Conservation (phyloP, 2,797 vertebrate genomes). For the Carapus acus region DNA sequence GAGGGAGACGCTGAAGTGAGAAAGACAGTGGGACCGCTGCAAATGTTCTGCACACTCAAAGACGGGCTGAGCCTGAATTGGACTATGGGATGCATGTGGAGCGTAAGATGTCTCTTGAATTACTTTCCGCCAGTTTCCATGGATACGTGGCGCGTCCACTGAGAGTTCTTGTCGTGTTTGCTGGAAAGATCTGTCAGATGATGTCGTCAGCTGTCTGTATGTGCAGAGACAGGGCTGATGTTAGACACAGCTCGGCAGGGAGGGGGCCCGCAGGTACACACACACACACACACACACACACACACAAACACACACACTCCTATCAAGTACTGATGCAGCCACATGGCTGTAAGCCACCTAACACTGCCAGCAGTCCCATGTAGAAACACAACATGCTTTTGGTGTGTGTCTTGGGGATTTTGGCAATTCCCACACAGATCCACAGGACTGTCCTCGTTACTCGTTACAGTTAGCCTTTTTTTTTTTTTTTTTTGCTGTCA, state of each 20-base stretch:
- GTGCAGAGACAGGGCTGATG: slow-evolving; percentile 55
- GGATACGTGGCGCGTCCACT: slow-evolving; percentile 69
- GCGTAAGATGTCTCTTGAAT: slow-evolving; percentile 74
- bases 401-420: slow-evolving; percentile 22
- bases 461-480: too few relatives aligned
- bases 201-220: slow-evolving; percentile 57
- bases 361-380: slow-evolving; percentile 8
- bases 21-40: too few relatives aligned
- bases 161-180: slow-evolving; percentile 58
- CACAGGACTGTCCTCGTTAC: background rate
- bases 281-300: slow-evolving; percentile 1
- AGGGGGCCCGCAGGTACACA: slow-evolving; percentile 36
- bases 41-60: background rate
- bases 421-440: slow-evolving; percentile 20
- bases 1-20: too few relatives aligned
- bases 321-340: background rate
- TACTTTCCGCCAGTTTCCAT: slow-evolving; percentile 74
- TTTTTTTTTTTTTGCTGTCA: too few relatives aligned
- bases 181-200: slow-evolving; percentile 73
- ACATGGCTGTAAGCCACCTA: slow-evolving; percentile 14
- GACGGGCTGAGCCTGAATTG: slow-evolving; percentile 25
- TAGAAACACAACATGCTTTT: slow-evolving; percentile 9
- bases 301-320: slow-evolving; percentile 17
- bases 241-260: slow-evolving; percentile 34
- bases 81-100: slow-evolving; percentile 39